These are phyloP conservation scores for Drosophila pseudotalamancana DNA, from an alignment of 2,888 invertebrate genomes.

Conservation along the genomic window DNA sequence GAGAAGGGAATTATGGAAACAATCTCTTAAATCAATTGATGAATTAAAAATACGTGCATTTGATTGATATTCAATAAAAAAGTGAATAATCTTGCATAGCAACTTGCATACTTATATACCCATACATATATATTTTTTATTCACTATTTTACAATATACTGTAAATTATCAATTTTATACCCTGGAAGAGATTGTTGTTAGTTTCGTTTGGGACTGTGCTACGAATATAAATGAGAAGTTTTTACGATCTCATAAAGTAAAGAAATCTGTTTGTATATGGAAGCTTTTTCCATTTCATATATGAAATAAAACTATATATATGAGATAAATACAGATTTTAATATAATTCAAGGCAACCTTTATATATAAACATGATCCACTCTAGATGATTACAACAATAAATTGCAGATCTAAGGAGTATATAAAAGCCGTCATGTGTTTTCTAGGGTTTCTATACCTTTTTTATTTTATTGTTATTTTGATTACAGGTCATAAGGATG, in stretches of 20 bases:
- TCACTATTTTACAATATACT: too few relatives aligned
- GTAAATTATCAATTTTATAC: background rate
- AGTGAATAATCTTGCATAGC: background rate
- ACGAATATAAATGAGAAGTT: background rate
- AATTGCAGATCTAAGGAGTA: too few relatives aligned
- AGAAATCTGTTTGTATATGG: background rate
- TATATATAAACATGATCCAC: too few relatives aligned
- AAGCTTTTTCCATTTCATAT: background rate
- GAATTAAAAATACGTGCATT: background rate
- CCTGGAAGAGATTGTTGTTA: background rate
- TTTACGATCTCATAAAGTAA: background rate
- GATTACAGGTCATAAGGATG: constrained; percentile 52
- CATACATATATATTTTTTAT: background rate
- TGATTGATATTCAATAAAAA: too few relatives aligned
- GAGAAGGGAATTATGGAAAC: too few relatives aligned
- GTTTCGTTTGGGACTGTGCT: background rate
- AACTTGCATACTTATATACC: background rate
- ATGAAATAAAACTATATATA: too few relatives aligned
- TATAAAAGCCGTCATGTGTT: too few relatives aligned
- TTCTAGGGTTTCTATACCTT: background rate
- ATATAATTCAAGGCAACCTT: too few relatives aligned
- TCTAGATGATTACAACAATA: too few relatives aligned
- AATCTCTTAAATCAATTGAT: background rate
- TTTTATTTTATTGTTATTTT: constrained; percentile 7
- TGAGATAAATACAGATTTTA: too few relatives aligned